These are phyloP conservation scores for Bombus sylvicola DNA, from an alignment of 1,140 invertebrate species.

Conservation along the genomic window DNA sequence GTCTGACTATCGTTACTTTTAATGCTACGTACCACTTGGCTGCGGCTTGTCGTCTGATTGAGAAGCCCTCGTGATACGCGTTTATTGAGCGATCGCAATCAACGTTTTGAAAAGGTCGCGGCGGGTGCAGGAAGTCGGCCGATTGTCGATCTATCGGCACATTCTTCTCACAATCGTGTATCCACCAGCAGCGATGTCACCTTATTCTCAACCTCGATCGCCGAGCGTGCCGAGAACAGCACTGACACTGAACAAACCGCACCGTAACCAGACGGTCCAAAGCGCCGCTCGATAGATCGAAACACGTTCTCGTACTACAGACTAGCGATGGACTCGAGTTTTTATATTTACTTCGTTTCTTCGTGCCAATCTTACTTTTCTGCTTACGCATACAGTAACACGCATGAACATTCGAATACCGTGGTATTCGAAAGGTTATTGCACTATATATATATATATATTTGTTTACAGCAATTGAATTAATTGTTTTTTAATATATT, in stretches of 20 bases:
- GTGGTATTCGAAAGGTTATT: too few relatives aligned
- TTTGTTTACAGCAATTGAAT: too few relatives aligned
- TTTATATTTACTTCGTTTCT: too few relatives aligned
- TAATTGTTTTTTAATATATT: too few relatives aligned
- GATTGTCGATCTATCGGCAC: conserved; percentile 44
- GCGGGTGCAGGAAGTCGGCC: conserved; percentile 23
- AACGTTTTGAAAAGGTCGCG: conserved; percentile 38
- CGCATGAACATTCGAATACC: too few relatives aligned
- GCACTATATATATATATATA: too few relatives aligned
- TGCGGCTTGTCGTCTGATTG: not conserved
- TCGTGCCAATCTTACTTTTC: not conserved
- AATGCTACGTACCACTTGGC: conserved; percentile 27
- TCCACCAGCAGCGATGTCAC: not conserved
- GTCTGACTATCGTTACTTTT: not conserved
- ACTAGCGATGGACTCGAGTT: conserved; percentile 38
- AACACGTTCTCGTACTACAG: conserved; percentile 25
- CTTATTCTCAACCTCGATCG: conserved; percentile 38
- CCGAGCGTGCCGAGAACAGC: conserved; percentile 50
- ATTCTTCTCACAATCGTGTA: conserved; percentile 29
- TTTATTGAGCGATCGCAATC: conserved; percentile 12
- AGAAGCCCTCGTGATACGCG: not conserved
- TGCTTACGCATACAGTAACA: not conserved
- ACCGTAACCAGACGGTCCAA: conserved; percentile 33
- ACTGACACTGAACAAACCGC: conserved; percentile 55
- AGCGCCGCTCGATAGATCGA: conserved; percentile 44